Base-by-base conservation (phyloP, 2,113 vertebrate species). In the Indri indri region DNA sequence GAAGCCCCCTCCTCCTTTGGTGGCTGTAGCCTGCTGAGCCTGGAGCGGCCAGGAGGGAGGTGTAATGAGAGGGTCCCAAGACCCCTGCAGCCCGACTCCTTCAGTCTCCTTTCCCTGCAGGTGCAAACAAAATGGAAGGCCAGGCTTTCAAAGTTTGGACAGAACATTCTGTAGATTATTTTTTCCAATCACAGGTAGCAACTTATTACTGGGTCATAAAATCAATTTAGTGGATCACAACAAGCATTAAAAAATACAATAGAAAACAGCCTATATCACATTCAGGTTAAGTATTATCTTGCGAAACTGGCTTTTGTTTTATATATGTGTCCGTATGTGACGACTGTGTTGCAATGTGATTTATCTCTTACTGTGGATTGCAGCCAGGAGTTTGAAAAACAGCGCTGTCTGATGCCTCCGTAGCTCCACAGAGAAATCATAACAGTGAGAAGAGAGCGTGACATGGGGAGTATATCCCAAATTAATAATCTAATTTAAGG, bases 181-280 rank as follows among this genome's bases (percentile, higher is more conserved):
- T 77, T 42, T 70, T 30, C 66, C 32, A 17, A 30, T 37, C 8
- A 1, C 81, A 94, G 25, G 70, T 66, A 84, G 42, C 52, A 76
- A 92, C 65, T 96, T 90, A 84, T 66, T 94, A 45, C 47, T 85
- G 59, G 89, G 66, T 93, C 66, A 76, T 71, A 94, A 88, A 97
- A 96, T 84, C 95, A 88, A 52, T 73, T 84, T 88, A 95, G 93
- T 81, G 70, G 57, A 74, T 94, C 57, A 70, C 84, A 90, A 57
- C 54, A 94, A 80, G 54, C 81, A 54, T 95, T 94, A 70, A 79
- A 90, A 88, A 59, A 45, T 65, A 89, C 79, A 83, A 88, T 47
- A 82, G 93, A 95, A 94, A 95, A 59, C 61, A 80, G 47, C 0
- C 0, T 0, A 23, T 80, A 59, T 73, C 91, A 92, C 40, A 84